Conservation (phyloP, 2,888 invertebrate genomes). For the Apotomis turbidana region DNA sequence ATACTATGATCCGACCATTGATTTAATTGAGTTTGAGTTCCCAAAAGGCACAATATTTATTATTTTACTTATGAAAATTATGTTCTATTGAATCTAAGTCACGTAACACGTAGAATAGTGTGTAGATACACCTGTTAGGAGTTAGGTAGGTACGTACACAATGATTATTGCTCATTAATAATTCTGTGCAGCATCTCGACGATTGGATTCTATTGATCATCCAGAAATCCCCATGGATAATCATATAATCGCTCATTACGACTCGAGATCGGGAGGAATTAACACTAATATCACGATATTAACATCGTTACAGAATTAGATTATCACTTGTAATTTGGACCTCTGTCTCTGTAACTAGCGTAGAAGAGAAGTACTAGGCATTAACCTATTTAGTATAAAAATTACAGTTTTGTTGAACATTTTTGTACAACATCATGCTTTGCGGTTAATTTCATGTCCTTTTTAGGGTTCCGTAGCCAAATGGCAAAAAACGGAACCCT, state of each 20-base stretch:
- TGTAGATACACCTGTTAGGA: neutral
- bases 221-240: constrained; percentile 37
- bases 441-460: no score
- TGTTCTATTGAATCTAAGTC: neutral
- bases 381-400: neutral
- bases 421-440: no score
- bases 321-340: neutral
- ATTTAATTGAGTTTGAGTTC: no score
- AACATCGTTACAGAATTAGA: constrained; percentile 5
- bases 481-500: no score
- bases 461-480: no score
- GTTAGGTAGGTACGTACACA: neutral
- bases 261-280: constrained; percentile 16
- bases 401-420: no score
- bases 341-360: neutral
- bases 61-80: neutral
- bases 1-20: no score
- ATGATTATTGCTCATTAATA: constrained; percentile 23
- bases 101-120: neutral
- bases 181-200: constrained; percentile 24
- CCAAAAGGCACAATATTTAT: neutral
- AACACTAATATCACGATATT: constrained; percentile 1
- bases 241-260: constrained; percentile 32
- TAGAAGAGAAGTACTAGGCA: neutral
- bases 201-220: constrained; percentile 36